phyloP scores from a whole-genome alignment of 23 tunicate species.

The Trididemnum nubilum region DNA sequence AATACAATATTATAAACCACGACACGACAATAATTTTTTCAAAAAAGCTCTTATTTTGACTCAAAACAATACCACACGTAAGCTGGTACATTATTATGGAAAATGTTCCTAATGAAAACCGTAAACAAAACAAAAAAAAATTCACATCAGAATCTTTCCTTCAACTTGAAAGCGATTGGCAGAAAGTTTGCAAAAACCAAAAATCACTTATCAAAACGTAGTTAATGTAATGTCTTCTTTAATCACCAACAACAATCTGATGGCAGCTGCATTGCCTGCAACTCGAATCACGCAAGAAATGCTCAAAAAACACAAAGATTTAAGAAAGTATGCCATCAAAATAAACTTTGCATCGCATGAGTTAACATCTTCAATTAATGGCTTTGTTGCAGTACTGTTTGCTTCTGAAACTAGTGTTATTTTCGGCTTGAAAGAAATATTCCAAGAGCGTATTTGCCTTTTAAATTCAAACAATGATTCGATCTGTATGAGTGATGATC shows the following conservation, averaged over 20 bases:
- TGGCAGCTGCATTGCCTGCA: not conserved
- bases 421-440: not conserved
- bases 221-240: not conserved
- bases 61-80: not conserved
- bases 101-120: not conserved
- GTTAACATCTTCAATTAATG: not conserved
- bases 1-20: not conserved
- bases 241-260: not conserved
- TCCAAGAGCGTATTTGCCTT: not conserved
- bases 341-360: slow-evolving; percentile 3
- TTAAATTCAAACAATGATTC: not conserved
- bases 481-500: not conserved
- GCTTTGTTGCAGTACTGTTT: not conserved
- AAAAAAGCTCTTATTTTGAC: not conserved
- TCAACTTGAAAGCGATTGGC: slow-evolving; percentile 1
- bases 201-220: not conserved
- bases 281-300: not conserved
- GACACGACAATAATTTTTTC: not conserved
- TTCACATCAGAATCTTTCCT: not conserved
- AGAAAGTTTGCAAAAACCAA: not conserved
- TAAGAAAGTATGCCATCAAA: not conserved
- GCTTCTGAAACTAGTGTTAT: not conserved
- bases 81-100: not conserved
- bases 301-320: not conserved
- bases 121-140: not conserved